These are phyloP conservation scores for Lasioglossum villosulum DNA, from an alignment of 2,888 invertebrate genomes.

Conservation along the genomic window DNA sequence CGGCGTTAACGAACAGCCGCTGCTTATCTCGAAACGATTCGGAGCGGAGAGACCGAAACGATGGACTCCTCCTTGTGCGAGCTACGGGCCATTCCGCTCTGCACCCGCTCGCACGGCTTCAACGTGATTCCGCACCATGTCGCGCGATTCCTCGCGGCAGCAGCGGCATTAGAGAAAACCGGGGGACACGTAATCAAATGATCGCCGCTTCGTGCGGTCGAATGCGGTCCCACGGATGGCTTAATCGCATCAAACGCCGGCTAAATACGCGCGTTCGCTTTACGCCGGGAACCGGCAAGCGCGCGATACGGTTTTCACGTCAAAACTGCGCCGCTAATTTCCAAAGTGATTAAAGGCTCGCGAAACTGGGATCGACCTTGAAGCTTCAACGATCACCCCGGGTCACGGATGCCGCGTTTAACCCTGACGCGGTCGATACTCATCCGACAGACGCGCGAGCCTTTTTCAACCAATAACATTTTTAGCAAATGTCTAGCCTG, in stretches of 20 bases:
- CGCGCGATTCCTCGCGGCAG: background rate
- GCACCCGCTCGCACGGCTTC: background rate
- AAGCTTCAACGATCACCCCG: slow-evolving; percentile 32
- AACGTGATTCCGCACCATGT: background rate
- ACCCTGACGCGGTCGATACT: background rate
- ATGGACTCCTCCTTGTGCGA: slow-evolving; percentile 19
- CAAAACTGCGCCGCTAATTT: slow-evolving; percentile 42
- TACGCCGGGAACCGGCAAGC: slow-evolving; percentile 30
- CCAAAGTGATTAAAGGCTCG: slow-evolving; percentile 38
- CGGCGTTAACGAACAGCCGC: slow-evolving; percentile 72
- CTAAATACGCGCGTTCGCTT: slow-evolving; percentile 44
- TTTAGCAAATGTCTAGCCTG: background rate
- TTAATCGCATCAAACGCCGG: slow-evolving; percentile 51
- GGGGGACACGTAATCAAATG: slow-evolving; percentile 48
- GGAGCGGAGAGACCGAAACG: slow-evolving; percentile 17
- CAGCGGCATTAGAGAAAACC: slow-evolving; percentile 28
- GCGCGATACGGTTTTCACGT: slow-evolving; percentile 44
- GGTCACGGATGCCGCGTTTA: background rate
- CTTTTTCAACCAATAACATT: background rate
- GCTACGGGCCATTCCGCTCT: background rate
- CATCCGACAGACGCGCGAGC: background rate
- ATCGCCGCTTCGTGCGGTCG: slow-evolving; percentile 41
- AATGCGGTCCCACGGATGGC: slow-evolving; percentile 47
- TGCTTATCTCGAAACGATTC: slow-evolving; percentile 21
- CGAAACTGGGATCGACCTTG: slow-evolving; percentile 31